A percentile compares a stretch with the other conserved stretches of the same genome.
Conservation (phyloP, 1,140 invertebrate species). For the Amyelois transitella region DNA sequence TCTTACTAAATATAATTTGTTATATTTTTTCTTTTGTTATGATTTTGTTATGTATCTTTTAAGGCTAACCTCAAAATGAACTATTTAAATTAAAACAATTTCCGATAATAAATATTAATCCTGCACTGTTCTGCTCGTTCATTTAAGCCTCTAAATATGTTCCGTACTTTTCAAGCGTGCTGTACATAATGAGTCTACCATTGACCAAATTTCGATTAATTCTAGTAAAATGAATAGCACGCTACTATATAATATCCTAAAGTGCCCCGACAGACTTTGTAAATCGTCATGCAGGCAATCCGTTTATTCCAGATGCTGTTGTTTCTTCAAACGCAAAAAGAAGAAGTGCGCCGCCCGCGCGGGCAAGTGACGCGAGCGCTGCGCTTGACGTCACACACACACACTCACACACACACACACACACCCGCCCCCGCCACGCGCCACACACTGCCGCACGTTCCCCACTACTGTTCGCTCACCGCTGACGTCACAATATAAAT, state of each 20-base stretch:
- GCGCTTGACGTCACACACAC: conserved; percentile 24
- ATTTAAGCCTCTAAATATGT: neutral
- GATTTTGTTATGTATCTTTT: too few species aligned
- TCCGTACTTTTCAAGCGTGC: neutral
- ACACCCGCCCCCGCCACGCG: neutral
- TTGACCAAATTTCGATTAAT: neutral
- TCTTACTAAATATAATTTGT: too few species aligned
- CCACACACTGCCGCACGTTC: neutral
- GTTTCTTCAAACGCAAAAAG: conserved; percentile 97
- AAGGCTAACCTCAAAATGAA: too few species aligned
- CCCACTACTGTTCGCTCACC: too few species aligned
- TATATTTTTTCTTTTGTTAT: too few species aligned
- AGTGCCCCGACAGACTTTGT: conserved; percentile 48
- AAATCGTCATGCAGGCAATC: conserved; percentile 71
- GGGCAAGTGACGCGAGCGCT: conserved; percentile 80
- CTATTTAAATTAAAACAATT: too few species aligned
- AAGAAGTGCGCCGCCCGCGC: conserved; percentile 89
- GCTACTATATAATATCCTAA: neutral
- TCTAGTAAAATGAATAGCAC: too few species aligned
- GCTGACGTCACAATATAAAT: too few species aligned
- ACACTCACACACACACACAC: conserved; percentile 2
- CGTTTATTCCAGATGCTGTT: conserved; percentile 90
- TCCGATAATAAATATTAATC: too few species aligned
- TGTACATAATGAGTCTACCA: neutral
- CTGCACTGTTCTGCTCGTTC: neutral